Conservation (phyloP, 2,797 vertebrate genomes). For the Telmatherina bonti region DNA sequence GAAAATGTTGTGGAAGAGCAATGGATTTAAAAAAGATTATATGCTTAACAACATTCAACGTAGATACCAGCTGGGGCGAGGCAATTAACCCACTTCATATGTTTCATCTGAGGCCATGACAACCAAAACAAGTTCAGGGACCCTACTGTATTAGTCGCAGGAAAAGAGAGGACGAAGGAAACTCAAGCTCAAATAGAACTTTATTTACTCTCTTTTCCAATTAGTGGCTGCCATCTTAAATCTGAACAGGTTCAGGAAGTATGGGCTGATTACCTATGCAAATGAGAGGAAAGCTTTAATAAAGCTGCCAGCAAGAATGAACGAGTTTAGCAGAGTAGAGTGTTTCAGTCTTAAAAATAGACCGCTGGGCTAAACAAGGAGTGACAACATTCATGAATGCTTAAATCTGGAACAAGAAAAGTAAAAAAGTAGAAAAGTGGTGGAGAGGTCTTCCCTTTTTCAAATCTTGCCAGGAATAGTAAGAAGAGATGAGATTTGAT, state of each 20-base stretch:
- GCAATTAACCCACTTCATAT: slow-evolving; percentile 71
- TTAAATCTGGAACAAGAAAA: slow-evolving; percentile 26
- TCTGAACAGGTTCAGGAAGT: slow-evolving; percentile 62
- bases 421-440: not conserved
- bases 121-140: slow-evolving; percentile 58
- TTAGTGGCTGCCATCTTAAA: slow-evolving; percentile 71
- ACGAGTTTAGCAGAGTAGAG: slow-evolving; percentile 45
- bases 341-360: slow-evolving; percentile 15
- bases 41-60: slow-evolving; percentile 49
- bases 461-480: too few relatives aligned
- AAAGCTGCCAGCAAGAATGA: slow-evolving; percentile 71
- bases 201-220: slow-evolving; percentile 68
- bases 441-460: too few relatives aligned
- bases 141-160: slow-evolving; percentile 53
- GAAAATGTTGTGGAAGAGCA: slow-evolving; percentile 20
- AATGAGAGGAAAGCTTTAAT: slow-evolving; percentile 69
- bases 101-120: slow-evolving; percentile 60
- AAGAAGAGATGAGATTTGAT: too few relatives aligned
- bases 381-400: slow-evolving; percentile 15
- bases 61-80: slow-evolving; percentile 64
- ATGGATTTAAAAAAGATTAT: slow-evolving; percentile 57
- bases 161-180: slow-evolving; percentile 48
- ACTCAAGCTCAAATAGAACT: slow-evolving; percentile 43
- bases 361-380: slow-evolving; percentile 48
- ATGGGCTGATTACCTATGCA: slow-evolving; percentile 73